Evolutionary conservation across 1,140 invertebrate genomes (phyloP), one percentile per base, ranked within the genome.

Genomic region (Euschistus heros): DNA sequence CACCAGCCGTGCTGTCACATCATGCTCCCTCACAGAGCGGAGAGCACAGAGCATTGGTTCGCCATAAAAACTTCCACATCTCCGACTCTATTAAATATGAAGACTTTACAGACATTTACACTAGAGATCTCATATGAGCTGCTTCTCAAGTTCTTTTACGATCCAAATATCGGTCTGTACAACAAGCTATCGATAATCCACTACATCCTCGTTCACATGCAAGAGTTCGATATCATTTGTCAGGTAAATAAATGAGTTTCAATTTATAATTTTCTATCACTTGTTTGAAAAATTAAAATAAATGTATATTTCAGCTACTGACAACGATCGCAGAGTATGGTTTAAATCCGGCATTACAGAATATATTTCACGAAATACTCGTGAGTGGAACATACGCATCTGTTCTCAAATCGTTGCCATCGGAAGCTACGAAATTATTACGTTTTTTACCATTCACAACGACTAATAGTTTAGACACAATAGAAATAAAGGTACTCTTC

Each of bases 1-100:
- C 90, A 92, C 71, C 86, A 89, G 73, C 89, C 89, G 0, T 85
- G 82, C 66, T 89, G 87, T 70, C 89, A 92, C 68, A 83, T 91
- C 66, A 79, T 87, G 0, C 63, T 74, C 52, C 55, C 70, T 65
- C 63, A 68, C 63, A 62, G 60, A 68, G 50, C 63, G 17, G 63
- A 65, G 46, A 67, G 37, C 15, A 55, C 52, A 8, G 50, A 33
- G 10, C 52, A 55, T 13, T 42, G 18, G 52, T 59, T 24, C 14
- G n/a, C 42, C 14, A 59, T 59, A 17, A 65, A 42, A 52, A 18
- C 72, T 52, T 44, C 74, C 74, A 66, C 64, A 75, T 60, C 76
- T 89, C n/a, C 80, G 2, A 24, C 54, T 26, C 54, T 57, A 24
- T 26, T 57, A 15, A 57, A 57, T 14, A 24, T 24, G 14, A 26